phyloP scores from a whole-genome alignment of 2,888 invertebrate genomes.

The Mesorhabditis spiculigera region DNA sequence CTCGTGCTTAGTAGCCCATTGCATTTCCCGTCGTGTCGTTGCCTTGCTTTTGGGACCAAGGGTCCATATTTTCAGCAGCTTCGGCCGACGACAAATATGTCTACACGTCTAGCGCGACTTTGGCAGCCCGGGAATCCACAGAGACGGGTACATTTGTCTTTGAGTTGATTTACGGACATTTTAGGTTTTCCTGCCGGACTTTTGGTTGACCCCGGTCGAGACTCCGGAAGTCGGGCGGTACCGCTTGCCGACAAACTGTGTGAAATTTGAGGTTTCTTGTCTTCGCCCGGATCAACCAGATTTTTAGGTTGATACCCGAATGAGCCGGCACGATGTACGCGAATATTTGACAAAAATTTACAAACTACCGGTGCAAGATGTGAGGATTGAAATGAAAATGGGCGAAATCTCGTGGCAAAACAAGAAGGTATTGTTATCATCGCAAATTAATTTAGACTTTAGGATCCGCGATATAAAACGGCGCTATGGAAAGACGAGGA shows the following conservation, averaged over 20 bases:
- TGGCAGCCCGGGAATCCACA: slow-evolving; percentile 79
- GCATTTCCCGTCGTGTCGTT: no score
- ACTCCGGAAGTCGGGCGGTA: slow-evolving; percentile 66
- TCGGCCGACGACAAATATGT: slow-evolving; percentile 27
- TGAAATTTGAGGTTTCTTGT: slow-evolving; percentile 74
- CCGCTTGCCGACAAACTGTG: slow-evolving; percentile 71
- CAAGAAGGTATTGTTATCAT: slow-evolving; percentile 9
- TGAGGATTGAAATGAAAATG: slow-evolving; percentile 67
- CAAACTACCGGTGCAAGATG: slow-evolving; percentile 74
- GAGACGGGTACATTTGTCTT: slow-evolving; percentile 65
- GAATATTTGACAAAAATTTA: slow-evolving; percentile 96
- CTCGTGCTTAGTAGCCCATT: no score
- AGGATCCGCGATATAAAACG: slow-evolving; percentile 37
- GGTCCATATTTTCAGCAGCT: no score
- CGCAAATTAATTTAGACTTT: not conserved
- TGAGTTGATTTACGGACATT: not conserved
- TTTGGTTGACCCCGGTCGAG: slow-evolving; percentile 88
- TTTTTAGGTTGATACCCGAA: slow-evolving; percentile 60
- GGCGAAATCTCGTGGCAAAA: slow-evolving; percentile 50
- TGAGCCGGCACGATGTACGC: slow-evolving; percentile 83
- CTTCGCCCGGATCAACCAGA: slow-evolving; percentile 7
- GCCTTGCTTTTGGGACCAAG: no score
- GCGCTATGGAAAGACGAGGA: slow-evolving; percentile 57
- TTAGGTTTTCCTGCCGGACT: slow-evolving; percentile 81
- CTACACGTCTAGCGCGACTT: slow-evolving; percentile 43